Evolutionary conservation across 35 echinoderm and acorn worm genomes (phyloP), one percentile per base, ranked within the genome.

Genomic region (Anneissia japonica): DNA sequence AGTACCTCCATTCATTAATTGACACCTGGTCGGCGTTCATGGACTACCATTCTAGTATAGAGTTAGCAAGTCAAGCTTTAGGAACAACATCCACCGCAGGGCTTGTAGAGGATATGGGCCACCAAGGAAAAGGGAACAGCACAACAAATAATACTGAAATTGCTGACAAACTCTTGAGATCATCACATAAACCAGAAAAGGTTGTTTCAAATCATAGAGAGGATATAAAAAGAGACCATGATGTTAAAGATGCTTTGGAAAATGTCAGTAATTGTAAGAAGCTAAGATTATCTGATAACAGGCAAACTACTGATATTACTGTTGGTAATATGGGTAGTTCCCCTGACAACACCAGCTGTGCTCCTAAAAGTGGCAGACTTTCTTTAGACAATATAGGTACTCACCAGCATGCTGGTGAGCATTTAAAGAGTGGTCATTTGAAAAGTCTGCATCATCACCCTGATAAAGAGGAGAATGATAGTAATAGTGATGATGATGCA

Each of bases 1-100:
- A 35, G 16, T 92, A 88, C 40, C 79, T 92, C 7, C 85, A 75
- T 30, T 76, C 35, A 9, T 73, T 88, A 33, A 23, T 76, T 29
- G 21, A 16, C 33, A 51, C 84, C 31, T 92, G 91, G 91, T 9
- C 76, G 0, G 55, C 0, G 17, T 91, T 91, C 45, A 36, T 31
- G 31, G 10, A 13, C 5, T 56, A 31, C 81, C 84, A 81, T 38
- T 31, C 30, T 12, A 32, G n/a, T 81, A 35, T 41, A 41, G 36
- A 38, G 19, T 32, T 36, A 35, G 11, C 40, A 45, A 45, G 40
- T 16, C 10, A 64, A 64, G 51, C 2, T 16, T 64, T 9, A 16
- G 26, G 26, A 64, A 64, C 51, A 64, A 64, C 2, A 64, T n/a
- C n/a, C n/a, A n/a, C n/a, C n/a, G n/a, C n/a, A n/a, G n/a, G n/a